Percentiles rank a stretch among this genome's conserved stretches.
These are phyloP conservation scores for Dasypogon diadema DNA, from an alignment of 2,888 invertebrate genomes.

Conservation along the genomic window DNA sequence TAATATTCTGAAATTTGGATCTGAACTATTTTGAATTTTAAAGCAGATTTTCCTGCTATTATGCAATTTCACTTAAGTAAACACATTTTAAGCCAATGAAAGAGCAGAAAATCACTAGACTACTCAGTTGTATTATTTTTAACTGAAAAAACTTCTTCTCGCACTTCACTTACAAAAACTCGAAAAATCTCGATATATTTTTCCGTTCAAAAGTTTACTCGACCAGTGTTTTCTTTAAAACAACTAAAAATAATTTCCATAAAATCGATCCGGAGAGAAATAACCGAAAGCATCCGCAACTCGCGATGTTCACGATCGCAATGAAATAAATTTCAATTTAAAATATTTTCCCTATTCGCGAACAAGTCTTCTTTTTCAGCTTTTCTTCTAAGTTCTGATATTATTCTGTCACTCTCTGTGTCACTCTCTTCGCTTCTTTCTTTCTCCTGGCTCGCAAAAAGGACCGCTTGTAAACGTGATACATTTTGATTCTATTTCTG, in stretches of 20 bases:
- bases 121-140: too few species aligned
- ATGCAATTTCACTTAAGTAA: too few species aligned
- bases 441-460: neutral
- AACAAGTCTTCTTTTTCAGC: constrained; percentile 27
- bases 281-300: constrained; percentile 62
- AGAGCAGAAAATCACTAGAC: too few species aligned
- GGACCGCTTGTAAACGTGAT: constrained; percentile 53
- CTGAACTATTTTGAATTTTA: too few species aligned
- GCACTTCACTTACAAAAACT: neutral
- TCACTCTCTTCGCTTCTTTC: neutral
- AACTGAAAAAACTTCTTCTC: too few species aligned
- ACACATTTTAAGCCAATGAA: too few species aligned
- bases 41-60: too few species aligned
- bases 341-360: constrained; percentile 29
- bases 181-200: too few species aligned
- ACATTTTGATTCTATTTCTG: constrained; percentile 57
- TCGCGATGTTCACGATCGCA: constrained; percentile 68
- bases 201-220: neutral
- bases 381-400: constrained; percentile 40
- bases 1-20: neutral
- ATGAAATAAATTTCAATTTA: constrained; percentile 60
- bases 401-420: constrained; percentile 42
- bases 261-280: neutral
- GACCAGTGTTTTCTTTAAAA: neutral
- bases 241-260: neutral